Evolutionary conservation across 1,140 invertebrate genomes (phyloP), one percentile per base, ranked within the genome.

Genomic region (Aphis gossypii): DNA sequence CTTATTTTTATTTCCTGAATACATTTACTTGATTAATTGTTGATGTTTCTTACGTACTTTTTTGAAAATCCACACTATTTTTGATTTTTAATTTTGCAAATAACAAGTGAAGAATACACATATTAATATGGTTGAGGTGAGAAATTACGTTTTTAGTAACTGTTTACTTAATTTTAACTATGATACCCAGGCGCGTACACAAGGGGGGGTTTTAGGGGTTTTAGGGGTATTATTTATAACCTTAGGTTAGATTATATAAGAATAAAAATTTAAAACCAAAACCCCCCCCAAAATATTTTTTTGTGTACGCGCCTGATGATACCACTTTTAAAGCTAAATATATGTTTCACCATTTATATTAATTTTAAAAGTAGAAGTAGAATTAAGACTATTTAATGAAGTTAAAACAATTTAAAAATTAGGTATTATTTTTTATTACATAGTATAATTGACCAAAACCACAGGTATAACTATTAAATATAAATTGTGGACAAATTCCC

Each of bases 71-170:
- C 56, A 76, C 60, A n/a, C 30, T 35, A 2, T 18, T 76, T 76
- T 76, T 18, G n/a, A 35, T 76, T n/a, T n/a, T 76, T 76, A 14
- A 76, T 14, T 76, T 76, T 6, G 4, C 30, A 5, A 76, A 25
- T 0, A 87, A 2, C 41, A 46, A 14, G 1, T 88, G 14, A 20
- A 51, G 48, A 88, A 20, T 44, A 68, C 4, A n/a, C 11, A 11
- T 20, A 44, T 23, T 1, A 90, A 68, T 90, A 90, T 90, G 89
- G 89, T 90, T 20, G 89, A 90, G 56, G 89, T 90, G n/a, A 90
- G 54, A 44, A 68, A 90, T n/a, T n/a, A 11, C 68, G 60, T 35
- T 76, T 90, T 54, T 38, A 30, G 38, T 56, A 90, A 14, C 8
- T 11, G 38, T 54, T 18, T 76, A 76, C 18, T 0, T 76, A 1